Conservation (phyloP, 2,113 vertebrate genomes). For the Xyrauchen texanus region DNA sequence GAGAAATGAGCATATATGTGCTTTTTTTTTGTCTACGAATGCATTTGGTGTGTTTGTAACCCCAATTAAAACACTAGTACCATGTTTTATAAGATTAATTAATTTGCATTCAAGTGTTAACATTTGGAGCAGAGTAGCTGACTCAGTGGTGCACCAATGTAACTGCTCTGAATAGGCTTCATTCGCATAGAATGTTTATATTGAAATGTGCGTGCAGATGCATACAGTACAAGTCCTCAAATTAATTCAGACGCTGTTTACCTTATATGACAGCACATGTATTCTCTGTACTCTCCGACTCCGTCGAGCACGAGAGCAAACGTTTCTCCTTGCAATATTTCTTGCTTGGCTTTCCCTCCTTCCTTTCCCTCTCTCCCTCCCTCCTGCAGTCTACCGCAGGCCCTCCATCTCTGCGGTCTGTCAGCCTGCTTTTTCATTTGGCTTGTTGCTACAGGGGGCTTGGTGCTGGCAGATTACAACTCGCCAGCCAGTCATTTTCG, state of each 20-base stretch:
- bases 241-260: background rate
- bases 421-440: slow-evolving; percentile 76
- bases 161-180: background rate
- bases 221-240: background rate
- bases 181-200: background rate
- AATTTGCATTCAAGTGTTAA: slow-evolving; percentile 36
- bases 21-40: slow-evolving; percentile 11
- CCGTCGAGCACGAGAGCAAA: slow-evolving; percentile 51
- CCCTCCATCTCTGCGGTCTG: slow-evolving; percentile 78
- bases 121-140: background rate
- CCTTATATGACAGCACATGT: slow-evolving; percentile 6
- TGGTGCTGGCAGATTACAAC: slow-evolving; percentile 82
- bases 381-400: slow-evolving; percentile 69
- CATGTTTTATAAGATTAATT: slow-evolving; percentile 37
- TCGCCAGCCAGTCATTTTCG: slow-evolving; percentile 83
- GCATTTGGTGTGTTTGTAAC: slow-evolving; percentile 20
- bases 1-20: slow-evolving; percentile 13
- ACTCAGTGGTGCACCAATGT: background rate
- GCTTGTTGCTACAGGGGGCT: slow-evolving; percentile 80
- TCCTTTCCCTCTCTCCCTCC: slow-evolving; percentile 6
- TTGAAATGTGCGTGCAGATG: background rate
- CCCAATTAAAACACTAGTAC: slow-evolving; percentile 28
- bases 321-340: slow-evolving; percentile 41
- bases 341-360: slow-evolving; percentile 8
- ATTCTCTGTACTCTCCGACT: slow-evolving; percentile 43